Evolutionary conservation across 2,888 invertebrate species (phyloP), one percentile per base, ranked within the genome.

Genomic region (Phanerotoma sp.): DNA sequence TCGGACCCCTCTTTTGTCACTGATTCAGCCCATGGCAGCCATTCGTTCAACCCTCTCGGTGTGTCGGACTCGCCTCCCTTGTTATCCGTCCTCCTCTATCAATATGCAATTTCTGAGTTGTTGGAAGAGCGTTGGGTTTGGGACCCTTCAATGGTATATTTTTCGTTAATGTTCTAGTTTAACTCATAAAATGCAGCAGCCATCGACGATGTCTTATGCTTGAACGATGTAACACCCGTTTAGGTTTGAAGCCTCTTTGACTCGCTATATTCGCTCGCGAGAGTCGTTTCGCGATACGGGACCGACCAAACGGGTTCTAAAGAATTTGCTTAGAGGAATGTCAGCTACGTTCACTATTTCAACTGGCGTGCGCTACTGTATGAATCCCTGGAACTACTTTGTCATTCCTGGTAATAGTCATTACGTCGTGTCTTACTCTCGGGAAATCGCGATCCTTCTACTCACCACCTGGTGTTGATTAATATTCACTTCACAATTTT

Each of bases 271-370:
- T 15, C 18, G 38, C 13, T 9, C 18, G 33, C 35, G 42, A 35
- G 40, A 47, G 41, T 54, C 25, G 51, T 42, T 54, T 48, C 48
- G 16, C 22, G 22, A 48, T 48, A 48, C 33, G 25, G 42, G 44
- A 46, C 66, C 65, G 65, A 68, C 66, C 70, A 69, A 72, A 72
- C 73, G 68, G 68, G 73, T 73, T 73, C 67, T 69, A 49, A 68
- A 68, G 72, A 72, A 73, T 72, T 70, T 70, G 67, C 69, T 69
- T 67, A 67, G 61, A 65, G 69, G 73, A 72, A 73, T 73, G 70
- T 64, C 64, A 68, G 62, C 67, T 64, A 67, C 70, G 71, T 67
- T 70, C 66, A 64, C 64, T 66, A 65, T 66, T 67, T 65, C 63
- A 66, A 62, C 61, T 65, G 63, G 61, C 64, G 64, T 61, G 67